Base-by-base conservation (phyloP, 2,888 invertebrate species). In the Chloromyia formosa region DNA sequence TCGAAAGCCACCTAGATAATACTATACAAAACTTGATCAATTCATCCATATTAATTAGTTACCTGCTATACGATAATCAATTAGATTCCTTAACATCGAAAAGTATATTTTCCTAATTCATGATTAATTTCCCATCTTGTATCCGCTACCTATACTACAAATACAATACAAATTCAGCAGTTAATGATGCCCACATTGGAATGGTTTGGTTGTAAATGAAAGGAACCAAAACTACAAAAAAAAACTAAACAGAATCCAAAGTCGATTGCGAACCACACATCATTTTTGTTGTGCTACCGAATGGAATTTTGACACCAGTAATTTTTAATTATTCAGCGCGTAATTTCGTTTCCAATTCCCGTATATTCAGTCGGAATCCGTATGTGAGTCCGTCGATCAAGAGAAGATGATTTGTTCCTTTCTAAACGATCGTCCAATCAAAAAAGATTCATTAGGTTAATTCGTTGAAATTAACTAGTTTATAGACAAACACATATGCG, bases 261-360 rank as follows among this genome's bases (percentile, higher is more conserved):
- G 4, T 27, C 66, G 12, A 49, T n/a, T 35, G 35, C 49, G 22
- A 66, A 61, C 3, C 61, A 27, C 14, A 66, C 22, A 66, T 35
- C 27, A 66, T 66, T 66, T 66, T 35, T 7, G 27, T 66, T 35
- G 22, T 20, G 66, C 66, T 66, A 66, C 66, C 22, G 66, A 49
- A 49, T 66, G 45, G 66, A 42, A 66, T 66, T 66, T 66, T 66
- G 66, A 66, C 66, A 66, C 66, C 14, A 66, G 66, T n/a, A 66
- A 66, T 66, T 66, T 66, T 66, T 66, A 66, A 66, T 66, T 66
- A 66, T 66, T 66, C 23, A 49, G 45, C 66, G 49, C 66, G 45
- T 49, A 20, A 7, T 23, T 62, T 42, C 40, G 12, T 22, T 49
- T 66, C 49, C 16, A 40, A 49, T 9, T 49, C 20, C 66, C 49